A percentile compares a stretch with the other conserved stretches of the same genome.
Evolutionary conservation across 2,113 vertebrate species (phyloP).

Genomic region (Silurus asotus): DNA sequence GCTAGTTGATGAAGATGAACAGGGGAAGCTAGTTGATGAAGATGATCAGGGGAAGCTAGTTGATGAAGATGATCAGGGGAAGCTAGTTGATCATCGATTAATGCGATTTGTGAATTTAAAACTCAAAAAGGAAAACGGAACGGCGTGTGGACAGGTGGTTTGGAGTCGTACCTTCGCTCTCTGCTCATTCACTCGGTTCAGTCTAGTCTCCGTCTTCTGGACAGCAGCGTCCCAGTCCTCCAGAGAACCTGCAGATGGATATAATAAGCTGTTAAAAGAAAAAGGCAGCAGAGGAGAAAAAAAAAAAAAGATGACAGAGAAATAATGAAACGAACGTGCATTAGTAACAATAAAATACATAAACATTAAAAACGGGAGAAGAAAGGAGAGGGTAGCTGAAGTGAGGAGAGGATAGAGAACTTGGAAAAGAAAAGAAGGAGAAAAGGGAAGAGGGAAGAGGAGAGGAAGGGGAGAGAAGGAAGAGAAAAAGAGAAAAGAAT

Average conservation of each 20-base stretch:
- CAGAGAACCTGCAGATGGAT: conserved; percentile 77
- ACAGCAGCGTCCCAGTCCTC: conserved; percentile 94
- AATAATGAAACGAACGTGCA: neutral
- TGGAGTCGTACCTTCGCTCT: conserved; percentile 79
- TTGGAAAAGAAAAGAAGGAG: neutral
- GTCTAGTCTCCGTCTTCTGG: conserved; percentile 85
- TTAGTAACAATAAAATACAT: neutral
- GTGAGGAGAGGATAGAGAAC: neutral
- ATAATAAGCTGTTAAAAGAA: neutral
- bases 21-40: too few relatives aligned
- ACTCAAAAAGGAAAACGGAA: neutral
- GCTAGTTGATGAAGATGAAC: too few relatives aligned
- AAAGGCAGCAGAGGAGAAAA: neutral
- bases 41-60: too few relatives aligned
- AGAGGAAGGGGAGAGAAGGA: neutral
- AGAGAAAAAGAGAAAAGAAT: neutral
- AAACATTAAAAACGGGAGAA: neutral
- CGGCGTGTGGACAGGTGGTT: neutral
- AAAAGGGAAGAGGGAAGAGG: neutral
- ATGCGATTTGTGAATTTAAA: neutral
- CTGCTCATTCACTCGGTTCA: conserved; percentile 88
- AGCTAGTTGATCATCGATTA: too few relatives aligned
- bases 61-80: too few relatives aligned
- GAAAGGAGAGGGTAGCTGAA: neutral
- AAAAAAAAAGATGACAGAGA: too few relatives aligned